Conservation (phyloP, 1,140 invertebrate genomes). For the Trypoxylus dichotomus region DNA sequence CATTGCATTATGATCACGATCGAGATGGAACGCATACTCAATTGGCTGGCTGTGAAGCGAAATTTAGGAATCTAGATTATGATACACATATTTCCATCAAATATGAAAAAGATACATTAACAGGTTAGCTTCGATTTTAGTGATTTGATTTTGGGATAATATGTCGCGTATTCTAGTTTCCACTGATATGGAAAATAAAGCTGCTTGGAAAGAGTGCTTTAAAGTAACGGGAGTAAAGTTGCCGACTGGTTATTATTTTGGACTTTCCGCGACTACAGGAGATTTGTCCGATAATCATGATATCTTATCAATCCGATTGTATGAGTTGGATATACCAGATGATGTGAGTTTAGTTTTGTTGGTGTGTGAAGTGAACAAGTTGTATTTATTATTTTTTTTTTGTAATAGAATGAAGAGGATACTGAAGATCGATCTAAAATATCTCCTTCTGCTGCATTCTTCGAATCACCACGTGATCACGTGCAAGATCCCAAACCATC, state of each 20-base stretch:
- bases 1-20: slow-evolving; percentile 96
- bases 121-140: slow-evolving; percentile 60
- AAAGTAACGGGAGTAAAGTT: slow-evolving; percentile 85
- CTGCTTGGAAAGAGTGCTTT: slow-evolving; percentile 93
- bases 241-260: slow-evolving; percentile 95
- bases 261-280: slow-evolving; percentile 93
- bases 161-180: slow-evolving; percentile 65
- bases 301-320: slow-evolving; percentile 88
- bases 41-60: slow-evolving; percentile 89
- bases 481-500: slow-evolving; percentile 83
- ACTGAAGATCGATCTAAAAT: slow-evolving; percentile 74
- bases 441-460: slow-evolving; percentile 77
- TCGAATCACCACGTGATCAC: slow-evolving; percentile 84
- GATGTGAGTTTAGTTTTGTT: slow-evolving; percentile 59
- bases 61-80: slow-evolving; percentile 90
- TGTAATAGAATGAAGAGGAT: slow-evolving; percentile 58
- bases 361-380: neutral
- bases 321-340: slow-evolving; percentile 78
- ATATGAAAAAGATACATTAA: slow-evolving; percentile 88
- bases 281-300: slow-evolving; percentile 98
- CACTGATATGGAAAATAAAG: slow-evolving; percentile 89
- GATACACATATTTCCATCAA: slow-evolving; percentile 89
- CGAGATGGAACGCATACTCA: slow-evolving; percentile 97
- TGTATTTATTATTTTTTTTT: neutral
- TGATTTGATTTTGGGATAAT: slow-evolving; percentile 30